Conservation (phyloP, 2,113 vertebrate species). For the Lates calcarifer region DNA sequence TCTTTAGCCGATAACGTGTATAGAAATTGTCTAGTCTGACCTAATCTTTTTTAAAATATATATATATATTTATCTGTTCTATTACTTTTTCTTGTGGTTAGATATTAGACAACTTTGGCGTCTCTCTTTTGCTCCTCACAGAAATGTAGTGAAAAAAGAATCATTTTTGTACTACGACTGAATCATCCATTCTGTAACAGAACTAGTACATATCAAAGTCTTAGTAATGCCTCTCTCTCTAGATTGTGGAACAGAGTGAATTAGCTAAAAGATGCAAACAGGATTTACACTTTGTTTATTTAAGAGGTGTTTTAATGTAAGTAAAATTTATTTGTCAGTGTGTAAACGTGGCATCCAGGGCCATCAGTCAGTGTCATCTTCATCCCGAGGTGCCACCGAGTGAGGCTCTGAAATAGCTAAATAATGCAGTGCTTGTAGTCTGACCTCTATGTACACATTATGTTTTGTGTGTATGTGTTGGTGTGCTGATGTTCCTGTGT, state of each 20-base stretch:
- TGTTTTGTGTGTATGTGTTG: slow-evolving; percentile 9
- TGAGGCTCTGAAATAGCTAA: background rate
- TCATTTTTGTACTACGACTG: background rate
- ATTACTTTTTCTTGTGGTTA: too few relatives aligned
- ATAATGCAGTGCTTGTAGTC: background rate
- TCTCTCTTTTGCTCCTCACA: too few relatives aligned
- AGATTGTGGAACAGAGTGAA: background rate
- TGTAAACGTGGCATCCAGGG: background rate
- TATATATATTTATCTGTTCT: too few relatives aligned
- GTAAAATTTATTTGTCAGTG: background rate
- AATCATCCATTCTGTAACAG: background rate
- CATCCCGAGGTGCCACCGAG: background rate
- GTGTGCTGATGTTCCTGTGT: background rate
- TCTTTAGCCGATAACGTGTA: too few relatives aligned
- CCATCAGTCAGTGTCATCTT: background rate
- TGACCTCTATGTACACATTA: background rate
- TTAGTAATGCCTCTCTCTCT: background rate
- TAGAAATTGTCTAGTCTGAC: too few relatives aligned
- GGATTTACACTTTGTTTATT: background rate
- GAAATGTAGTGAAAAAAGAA: too few relatives aligned
- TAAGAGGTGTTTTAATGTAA: background rate
- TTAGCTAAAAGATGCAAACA: background rate
- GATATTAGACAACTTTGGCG: too few relatives aligned
- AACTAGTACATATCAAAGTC: too few relatives aligned
- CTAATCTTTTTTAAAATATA: too few relatives aligned